Conservation (phyloP, 1,140 invertebrate genomes). For the Choristoneura fumiferana region DNA sequence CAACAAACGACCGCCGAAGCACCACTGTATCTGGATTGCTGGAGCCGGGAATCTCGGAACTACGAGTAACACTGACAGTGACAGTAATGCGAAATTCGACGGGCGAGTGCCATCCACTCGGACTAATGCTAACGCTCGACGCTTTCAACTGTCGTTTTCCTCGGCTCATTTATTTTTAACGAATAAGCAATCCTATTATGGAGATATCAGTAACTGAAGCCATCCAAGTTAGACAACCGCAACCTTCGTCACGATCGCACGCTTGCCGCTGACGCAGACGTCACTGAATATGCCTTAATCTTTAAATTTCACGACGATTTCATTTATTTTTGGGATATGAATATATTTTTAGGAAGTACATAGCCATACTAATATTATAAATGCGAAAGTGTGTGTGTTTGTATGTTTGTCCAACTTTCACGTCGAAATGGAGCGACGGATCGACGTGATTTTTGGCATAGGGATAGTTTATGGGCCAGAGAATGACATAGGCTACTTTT, state of each 20-base stretch:
- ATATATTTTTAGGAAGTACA: too few species aligned
- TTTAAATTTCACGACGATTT: not conserved
- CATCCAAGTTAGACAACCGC: conserved; percentile 5
- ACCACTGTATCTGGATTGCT: conserved; percentile 16
- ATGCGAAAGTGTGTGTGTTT: too few species aligned
- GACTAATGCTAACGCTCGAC: not conserved
- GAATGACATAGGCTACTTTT: too few species aligned
- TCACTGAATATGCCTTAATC: not conserved
- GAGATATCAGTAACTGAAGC: conserved; percentile 1
- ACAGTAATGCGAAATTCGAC: conserved; percentile 15
- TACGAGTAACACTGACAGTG: not conserved
- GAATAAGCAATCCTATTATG: not conserved
- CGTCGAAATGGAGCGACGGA: too few species aligned
- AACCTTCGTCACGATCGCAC: conserved; percentile 3
- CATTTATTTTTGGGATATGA: too few species aligned
- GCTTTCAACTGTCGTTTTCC: too few species aligned
- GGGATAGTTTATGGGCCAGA: too few species aligned
- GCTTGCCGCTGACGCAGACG: not conserved
- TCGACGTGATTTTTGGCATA: too few species aligned
- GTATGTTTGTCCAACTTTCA: too few species aligned
- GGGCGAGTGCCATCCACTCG: not conserved
- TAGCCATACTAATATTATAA: too few species aligned
- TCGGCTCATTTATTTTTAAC: too few species aligned
- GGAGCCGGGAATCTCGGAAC: conserved; percentile 6
- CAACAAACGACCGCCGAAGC: conserved; percentile 12